Conservation (phyloP, 2,797 vertebrate genomes). For the Gymnothorax javanicus region DNA sequence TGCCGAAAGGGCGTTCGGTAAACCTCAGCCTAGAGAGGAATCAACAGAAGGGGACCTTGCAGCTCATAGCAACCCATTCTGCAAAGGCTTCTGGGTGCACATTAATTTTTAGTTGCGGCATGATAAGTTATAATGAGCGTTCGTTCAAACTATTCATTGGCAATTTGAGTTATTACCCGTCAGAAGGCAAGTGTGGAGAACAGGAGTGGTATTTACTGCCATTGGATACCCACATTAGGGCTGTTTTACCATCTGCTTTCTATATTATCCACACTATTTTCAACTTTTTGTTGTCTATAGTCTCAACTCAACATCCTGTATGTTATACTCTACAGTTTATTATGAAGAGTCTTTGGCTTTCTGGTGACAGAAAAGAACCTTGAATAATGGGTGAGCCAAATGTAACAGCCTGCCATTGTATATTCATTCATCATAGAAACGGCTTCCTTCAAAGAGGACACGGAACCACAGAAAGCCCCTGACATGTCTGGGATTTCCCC, state of each 20-base stretch:
- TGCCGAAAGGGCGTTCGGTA: background rate
- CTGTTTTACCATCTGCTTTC: background rate
- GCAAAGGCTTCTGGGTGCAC: background rate
- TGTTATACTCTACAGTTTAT: background rate
- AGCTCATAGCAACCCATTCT: background rate
- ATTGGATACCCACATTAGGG: background rate
- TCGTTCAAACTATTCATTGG: background rate
- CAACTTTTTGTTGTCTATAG: no score
- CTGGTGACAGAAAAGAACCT: background rate
- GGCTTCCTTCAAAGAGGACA: background rate
- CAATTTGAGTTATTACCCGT: background rate
- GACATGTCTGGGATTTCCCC: constrained; percentile 4
- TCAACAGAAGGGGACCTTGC: background rate
- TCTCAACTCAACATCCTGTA: background rate
- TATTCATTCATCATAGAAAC: background rate
- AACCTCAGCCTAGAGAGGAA: background rate
- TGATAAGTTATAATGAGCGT: background rate
- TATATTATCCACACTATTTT: background rate
- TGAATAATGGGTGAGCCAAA: background rate
- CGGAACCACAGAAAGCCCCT: background rate
- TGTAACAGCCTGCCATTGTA: background rate
- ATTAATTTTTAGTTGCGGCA: background rate
- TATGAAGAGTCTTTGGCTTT: background rate
- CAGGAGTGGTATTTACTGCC: background rate
- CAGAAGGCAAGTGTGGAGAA: background rate